Evolutionary conservation across 2,888 invertebrate genomes (phyloP).

Genomic region (Busseola fusca): DNA sequence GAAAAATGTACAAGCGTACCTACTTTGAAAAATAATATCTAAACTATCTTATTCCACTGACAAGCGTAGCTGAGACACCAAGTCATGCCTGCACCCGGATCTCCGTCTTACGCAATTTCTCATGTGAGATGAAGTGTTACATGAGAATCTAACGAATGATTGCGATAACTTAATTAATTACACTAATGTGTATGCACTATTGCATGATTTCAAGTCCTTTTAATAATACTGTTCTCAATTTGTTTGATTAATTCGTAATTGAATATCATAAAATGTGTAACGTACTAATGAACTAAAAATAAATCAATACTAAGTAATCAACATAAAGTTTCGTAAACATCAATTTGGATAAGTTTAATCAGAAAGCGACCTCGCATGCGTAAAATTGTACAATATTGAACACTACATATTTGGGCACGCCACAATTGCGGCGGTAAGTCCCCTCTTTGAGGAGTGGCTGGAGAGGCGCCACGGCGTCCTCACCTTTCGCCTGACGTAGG

Average conservation of each 20-base stretch:
- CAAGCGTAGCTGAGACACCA: background rate
- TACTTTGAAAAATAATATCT: background rate
- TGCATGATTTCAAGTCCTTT: slow-evolving; percentile 23
- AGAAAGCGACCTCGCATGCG: slow-evolving; percentile 4
- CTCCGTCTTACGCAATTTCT: slow-evolving; percentile 10
- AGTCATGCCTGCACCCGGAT: slow-evolving; percentile 10
- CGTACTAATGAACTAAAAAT: slow-evolving; percentile 22
- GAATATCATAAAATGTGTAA: slow-evolving; percentile 7
- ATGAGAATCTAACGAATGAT: slow-evolving; percentile 5
- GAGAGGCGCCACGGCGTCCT: too few species aligned
- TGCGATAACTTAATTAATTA: slow-evolving; percentile 31
- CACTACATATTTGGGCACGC: too few species aligned
- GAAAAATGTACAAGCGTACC: too few species aligned
- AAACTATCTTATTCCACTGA: background rate
- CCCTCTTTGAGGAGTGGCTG: too few species aligned
- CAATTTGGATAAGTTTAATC: slow-evolving; percentile 30
- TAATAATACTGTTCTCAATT: slow-evolving; percentile 1
- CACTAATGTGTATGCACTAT: slow-evolving; percentile 27
- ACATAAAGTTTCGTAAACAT: slow-evolving; percentile 16
- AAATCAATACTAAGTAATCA: slow-evolving; percentile 18
- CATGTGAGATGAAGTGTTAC: slow-evolving; percentile 1
- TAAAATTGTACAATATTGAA: too few species aligned
- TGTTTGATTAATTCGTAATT: slow-evolving; percentile 26
- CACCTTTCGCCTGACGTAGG: too few species aligned
- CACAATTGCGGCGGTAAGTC: too few species aligned